Evolutionary conservation across 1,140 invertebrate species (phyloP).

Genomic region (Euura lappo): DNA sequence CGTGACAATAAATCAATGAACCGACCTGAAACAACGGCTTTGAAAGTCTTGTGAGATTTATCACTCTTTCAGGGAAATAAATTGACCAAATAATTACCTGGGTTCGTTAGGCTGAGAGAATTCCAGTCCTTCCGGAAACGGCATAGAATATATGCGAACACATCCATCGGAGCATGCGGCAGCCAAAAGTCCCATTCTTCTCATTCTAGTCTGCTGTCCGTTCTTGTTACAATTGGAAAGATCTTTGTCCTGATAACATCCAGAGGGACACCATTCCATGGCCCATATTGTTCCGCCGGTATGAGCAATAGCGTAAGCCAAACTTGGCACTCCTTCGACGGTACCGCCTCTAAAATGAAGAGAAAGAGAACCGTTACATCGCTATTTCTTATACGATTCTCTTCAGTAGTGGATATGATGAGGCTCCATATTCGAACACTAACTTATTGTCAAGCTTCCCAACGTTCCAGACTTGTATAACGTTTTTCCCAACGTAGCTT

Average conservation of each 20-base stretch:
- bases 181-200: conserved; percentile 73
- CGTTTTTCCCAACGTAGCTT: conserved; percentile 51
- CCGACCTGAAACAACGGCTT: background rate
- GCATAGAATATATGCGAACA: conserved; percentile 68
- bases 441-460: conserved; percentile 56
- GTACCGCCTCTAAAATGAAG: conserved; percentile 18
- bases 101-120: conserved; percentile 24
- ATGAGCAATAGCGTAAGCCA: conserved; percentile 67
- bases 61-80: background rate
- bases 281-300: conserved; percentile 72
- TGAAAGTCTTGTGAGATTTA: background rate
- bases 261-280: conserved; percentile 79
- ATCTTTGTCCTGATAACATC: conserved; percentile 61
- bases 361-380: background rate
- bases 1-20: background rate
- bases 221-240: conserved; percentile 29
- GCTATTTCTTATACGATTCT: too few species aligned
- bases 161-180: conserved; percentile 69
- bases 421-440: conserved; percentile 17
- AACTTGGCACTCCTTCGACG: conserved; percentile 34
- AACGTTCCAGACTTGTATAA: conserved; percentile 69
- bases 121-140: conserved; percentile 57
- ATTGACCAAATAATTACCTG: conserved; percentile 4
- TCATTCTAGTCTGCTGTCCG: conserved; percentile 28
- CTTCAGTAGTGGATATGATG: too few species aligned